Conservation (phyloP, 92 coral and sea anemone species). For the Paragorgia papillata region DNA sequence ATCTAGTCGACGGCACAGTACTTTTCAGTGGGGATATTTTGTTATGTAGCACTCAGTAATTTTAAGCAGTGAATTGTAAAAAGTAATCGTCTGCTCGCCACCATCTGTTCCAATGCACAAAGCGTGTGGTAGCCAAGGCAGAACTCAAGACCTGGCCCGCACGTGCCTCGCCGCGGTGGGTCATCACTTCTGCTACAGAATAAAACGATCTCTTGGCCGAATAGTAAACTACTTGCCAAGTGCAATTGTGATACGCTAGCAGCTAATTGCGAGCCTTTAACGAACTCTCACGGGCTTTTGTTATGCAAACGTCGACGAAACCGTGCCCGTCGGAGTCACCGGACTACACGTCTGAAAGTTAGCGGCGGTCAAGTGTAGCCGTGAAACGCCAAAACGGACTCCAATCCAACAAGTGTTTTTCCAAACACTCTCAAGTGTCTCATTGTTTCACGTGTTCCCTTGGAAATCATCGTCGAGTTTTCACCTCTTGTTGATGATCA, state of each 20-base stretch:
- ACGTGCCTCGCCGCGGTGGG: conserved; percentile 13
- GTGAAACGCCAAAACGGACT: no score
- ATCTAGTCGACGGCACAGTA: neutral
- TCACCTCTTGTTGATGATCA: conserved; percentile 28
- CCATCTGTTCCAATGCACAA: conserved; percentile 7
- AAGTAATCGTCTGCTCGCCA: neutral
- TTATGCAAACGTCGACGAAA: conserved; percentile 6
- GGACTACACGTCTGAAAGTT: neutral
- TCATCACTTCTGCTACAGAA: neutral
- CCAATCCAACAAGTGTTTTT: neutral
- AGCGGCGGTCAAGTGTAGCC: no score
- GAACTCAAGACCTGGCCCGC: neutral
- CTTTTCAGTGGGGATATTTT: neutral
- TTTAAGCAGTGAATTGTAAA: neutral
- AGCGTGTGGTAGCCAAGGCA: neutral
- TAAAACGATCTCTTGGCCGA: neutral
- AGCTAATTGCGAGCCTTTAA: conserved; percentile 3
- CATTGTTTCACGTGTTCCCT: neutral
- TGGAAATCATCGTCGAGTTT: conserved; percentile 1
- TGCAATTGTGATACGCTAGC: neutral
- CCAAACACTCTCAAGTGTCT: neutral
- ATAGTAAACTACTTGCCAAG: neutral
- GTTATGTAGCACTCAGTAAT: neutral
- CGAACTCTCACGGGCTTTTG: conserved; percentile 8
- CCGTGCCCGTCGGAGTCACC: neutral